Evolutionary conservation across 2,888 invertebrate genomes (phyloP).

Genomic region (Dendrolimus houi): DNA sequence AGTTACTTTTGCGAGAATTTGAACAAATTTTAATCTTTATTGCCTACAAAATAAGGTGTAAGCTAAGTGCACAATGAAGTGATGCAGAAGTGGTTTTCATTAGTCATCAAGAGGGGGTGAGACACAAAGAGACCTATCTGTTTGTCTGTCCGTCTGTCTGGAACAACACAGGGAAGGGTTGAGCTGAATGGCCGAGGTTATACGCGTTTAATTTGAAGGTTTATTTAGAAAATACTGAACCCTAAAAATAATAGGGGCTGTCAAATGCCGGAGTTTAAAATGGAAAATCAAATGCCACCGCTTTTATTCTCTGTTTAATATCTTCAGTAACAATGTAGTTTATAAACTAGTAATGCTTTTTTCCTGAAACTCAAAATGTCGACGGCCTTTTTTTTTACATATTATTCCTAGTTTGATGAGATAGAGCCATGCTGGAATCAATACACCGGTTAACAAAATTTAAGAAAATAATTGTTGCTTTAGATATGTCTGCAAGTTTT

Average conservation of each 20-base stretch:
- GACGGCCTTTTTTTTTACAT: too few relatives aligned
- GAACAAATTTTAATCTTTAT: slow-evolving; percentile 21
- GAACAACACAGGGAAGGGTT: slow-evolving; percentile 48
- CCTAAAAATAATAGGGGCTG: background rate
- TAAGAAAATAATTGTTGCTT: too few relatives aligned
- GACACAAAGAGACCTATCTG: slow-evolving; percentile 45
- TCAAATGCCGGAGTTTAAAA: background rate
- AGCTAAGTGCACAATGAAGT: slow-evolving; percentile 3
- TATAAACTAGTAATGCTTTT: too few relatives aligned
- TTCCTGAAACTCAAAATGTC: too few relatives aligned
- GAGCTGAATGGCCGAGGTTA: slow-evolving; percentile 53
- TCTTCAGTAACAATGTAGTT: too few relatives aligned
- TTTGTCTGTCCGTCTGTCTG: slow-evolving; percentile 56
- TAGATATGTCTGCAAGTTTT: too few relatives aligned
- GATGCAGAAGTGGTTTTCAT: slow-evolving; percentile 37
- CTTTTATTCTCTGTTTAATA: too few relatives aligned
- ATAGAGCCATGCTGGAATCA: too few relatives aligned
- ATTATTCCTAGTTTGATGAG: too few relatives aligned
- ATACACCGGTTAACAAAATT: too few relatives aligned
- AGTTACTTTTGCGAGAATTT: slow-evolving; percentile 7
- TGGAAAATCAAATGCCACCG: too few relatives aligned
- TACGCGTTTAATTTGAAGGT: slow-evolving; percentile 42
- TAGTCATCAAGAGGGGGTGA: slow-evolving; percentile 49
- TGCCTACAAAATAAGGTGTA: slow-evolving; percentile 13
- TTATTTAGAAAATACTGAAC: slow-evolving; percentile 15